Evolutionary conservation across 92 coral and sea anemone species (phyloP).

Genomic region (Ricordea florida): DNA sequence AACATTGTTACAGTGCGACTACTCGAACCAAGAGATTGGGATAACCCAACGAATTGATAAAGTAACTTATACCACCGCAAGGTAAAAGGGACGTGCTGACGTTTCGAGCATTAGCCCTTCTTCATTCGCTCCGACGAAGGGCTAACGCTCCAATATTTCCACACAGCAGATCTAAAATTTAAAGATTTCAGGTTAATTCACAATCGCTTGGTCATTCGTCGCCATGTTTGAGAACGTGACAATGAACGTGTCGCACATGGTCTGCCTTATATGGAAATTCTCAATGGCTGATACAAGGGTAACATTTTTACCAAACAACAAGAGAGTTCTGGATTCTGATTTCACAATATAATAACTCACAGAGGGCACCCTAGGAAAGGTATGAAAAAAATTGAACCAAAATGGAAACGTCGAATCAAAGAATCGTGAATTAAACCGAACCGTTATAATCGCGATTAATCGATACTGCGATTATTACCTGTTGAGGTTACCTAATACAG

Average conservation of each 20-base stretch:
- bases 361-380: neutral
- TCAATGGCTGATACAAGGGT: slow-evolving; percentile 1
- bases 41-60: no score
- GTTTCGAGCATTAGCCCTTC: no score
- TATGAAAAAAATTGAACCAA: neutral
- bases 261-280: slow-evolving; percentile 1
- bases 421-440: slow-evolving; percentile 4
- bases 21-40: no score
- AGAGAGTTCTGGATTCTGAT: neutral
- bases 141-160: neutral
- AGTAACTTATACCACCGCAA: no score
- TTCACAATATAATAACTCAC: neutral
- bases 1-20: no score
- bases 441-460: slow-evolving; percentile 7
- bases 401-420: slow-evolving; percentile 6
- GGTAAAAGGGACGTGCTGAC: no score
- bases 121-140: no score
- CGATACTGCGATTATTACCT: no score
- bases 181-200: no score
- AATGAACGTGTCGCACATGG: neutral
- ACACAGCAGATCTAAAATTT: no score
- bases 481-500: no score
- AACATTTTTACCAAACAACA: slow-evolving; percentile 4
- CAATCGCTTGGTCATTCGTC: no score
- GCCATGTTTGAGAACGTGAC: neutral